Base-by-base conservation (phyloP, 2,797 vertebrate genomes). In the Darevskia nairensis region DNA sequence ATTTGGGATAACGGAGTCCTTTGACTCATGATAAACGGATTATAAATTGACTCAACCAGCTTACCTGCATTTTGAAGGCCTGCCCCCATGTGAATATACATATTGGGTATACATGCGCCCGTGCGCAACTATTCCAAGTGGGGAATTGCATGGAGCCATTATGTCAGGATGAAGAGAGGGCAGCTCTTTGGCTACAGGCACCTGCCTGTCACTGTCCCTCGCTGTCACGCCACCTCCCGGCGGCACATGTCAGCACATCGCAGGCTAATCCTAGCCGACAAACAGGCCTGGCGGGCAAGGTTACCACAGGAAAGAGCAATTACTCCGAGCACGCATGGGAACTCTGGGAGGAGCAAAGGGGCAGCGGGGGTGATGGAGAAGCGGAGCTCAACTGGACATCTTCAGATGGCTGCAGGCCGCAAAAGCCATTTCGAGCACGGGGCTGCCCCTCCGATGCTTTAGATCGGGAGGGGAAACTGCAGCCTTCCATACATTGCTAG, bases 221-320 rank as follows among this genome's bases (percentile, higher is more conserved):
- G 68, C 61, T 68, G 55, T 85, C 71, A 90, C 3, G 5, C 35
- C 8, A 4, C 71, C 29, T 23, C 78, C 82, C 44, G 10, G 50
- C 59, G 23, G 46, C 13, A 55, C 50, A 1, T 84, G 46, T 87
- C 89, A 64, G 44, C 50, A 39, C 29, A 11, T 85, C 0, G 46
- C 35, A 41, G 8, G 35, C 82, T 88, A 85, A 90, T 90, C 32
- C 82, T 19, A 17, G 39, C 13, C 35, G 89, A 90, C 86, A 90
- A 25, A 9, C 55, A 23, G 82, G 71, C 86, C 86, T 17, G 29
- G 76, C 32, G 46, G 86, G 86, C 55, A 32, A 76, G 11, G 77
- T 77, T 21, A 8, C 44, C 11, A 41, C 50, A 32, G 78, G 82
- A 88, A 90, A 88, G 82, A 85, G 86, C 89, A 90, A 81, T 90